Conservation (phyloP, 1,140 invertebrate species). For the Macrobrachium rosenbergii region DNA sequence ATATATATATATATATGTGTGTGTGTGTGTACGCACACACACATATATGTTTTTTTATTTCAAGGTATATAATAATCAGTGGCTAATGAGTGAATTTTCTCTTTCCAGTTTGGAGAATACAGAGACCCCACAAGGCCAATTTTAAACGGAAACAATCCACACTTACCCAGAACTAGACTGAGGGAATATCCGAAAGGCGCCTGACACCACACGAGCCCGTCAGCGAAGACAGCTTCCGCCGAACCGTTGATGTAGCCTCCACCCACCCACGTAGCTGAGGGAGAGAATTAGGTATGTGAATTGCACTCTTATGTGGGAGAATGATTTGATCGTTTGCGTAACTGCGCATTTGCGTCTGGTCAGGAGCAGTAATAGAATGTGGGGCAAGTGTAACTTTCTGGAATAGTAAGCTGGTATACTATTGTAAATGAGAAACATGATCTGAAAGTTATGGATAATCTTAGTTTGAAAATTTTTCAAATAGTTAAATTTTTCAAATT, state of each 20-base stretch:
- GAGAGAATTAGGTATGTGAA: conserved; percentile 10
- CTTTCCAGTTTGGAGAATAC: too few relatives aligned
- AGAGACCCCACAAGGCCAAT: too few relatives aligned
- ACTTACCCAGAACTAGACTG: conserved; percentile 90
- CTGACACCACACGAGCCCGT: conserved; percentile 94
- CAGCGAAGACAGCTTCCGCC: conserved; percentile 95
- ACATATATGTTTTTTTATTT: too few relatives aligned
- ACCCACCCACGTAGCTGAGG: conserved; percentile 99
- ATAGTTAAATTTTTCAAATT: too few relatives aligned
- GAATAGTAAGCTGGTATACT: too few relatives aligned
- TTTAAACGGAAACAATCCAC: background rate
- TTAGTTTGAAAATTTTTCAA: too few relatives aligned
- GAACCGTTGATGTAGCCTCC: conserved; percentile 99
- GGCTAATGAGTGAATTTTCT: background rate
- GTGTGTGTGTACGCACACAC: too few relatives aligned
- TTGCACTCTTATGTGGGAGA: background rate
- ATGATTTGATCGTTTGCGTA: too few relatives aligned
- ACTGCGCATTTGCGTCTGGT: background rate
- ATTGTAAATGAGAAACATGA: too few relatives aligned
- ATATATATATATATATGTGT: too few relatives aligned
- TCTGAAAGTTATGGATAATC: too few relatives aligned
- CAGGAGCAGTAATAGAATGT: background rate
- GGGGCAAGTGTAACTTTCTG: background rate
- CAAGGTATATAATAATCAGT: too few relatives aligned
- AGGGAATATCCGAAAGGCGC: conserved; percentile 97